phyloP scores from a whole-genome alignment of 2,888 invertebrate genomes.

The Parelbella ahira region DNA sequence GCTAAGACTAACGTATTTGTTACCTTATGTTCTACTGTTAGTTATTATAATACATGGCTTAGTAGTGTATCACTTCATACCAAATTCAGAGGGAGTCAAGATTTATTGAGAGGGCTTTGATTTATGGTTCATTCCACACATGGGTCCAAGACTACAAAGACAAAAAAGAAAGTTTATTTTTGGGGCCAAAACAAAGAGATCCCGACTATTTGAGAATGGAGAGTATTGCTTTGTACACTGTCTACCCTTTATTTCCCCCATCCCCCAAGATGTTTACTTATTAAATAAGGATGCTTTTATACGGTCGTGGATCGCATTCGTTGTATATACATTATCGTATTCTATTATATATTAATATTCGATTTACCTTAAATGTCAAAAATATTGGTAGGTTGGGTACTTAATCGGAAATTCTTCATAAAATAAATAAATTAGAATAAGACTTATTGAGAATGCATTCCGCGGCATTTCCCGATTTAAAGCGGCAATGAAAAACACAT shows the following conservation, averaged over 20 bases:
- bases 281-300: slow-evolving; percentile 26
- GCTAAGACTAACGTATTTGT: slow-evolving; percentile 5
- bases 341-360: slow-evolving; percentile 15
- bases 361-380: too few relatives aligned
- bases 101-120: slow-evolving; percentile 73
- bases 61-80: slow-evolving; percentile 27
- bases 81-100: slow-evolving; percentile 60
- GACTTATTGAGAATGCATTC: too few relatives aligned
- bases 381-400: too few relatives aligned
- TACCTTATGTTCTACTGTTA: slow-evolving; percentile 11
- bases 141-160: slow-evolving; percentile 66
- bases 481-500: too few relatives aligned
- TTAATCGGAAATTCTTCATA: too few relatives aligned
- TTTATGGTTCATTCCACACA: slow-evolving; percentile 70
- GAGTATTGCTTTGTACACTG: slow-evolving; percentile 40
- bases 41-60: too few relatives aligned
- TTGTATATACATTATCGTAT: slow-evolving; percentile 5
- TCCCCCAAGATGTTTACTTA: slow-evolving; percentile 26
- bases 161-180: slow-evolving; percentile 64
- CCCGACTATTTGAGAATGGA: slow-evolving; percentile 43
- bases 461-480: too few relatives aligned
- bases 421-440: too few relatives aligned
- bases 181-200: slow-evolving; percentile 56
- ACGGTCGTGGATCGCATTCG: slow-evolving; percentile 15
- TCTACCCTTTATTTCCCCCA: slow-evolving; percentile 46